These are phyloP conservation scores for Hydropsyche betteni DNA, from an alignment of 2,888 invertebrate species.

Conservation along the genomic window DNA sequence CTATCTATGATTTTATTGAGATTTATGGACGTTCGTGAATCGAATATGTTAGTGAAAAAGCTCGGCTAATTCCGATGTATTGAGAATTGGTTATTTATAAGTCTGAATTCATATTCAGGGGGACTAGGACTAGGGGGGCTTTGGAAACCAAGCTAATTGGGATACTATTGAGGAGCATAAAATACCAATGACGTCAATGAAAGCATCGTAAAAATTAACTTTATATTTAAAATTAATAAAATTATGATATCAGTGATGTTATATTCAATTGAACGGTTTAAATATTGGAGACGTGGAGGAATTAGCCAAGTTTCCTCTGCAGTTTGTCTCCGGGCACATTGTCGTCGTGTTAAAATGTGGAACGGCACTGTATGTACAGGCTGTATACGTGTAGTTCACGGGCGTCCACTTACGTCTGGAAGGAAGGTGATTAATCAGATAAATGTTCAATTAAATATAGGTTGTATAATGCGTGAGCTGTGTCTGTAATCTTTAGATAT, in stretches of 20 bases:
- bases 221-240: too few species aligned
- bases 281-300: too few species aligned
- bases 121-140: not conserved
- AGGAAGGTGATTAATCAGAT: constrained; percentile 9
- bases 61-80: too few species aligned
- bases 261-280: too few species aligned
- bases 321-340: not conserved
- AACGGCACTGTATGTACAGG: not conserved
- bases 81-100: not conserved
- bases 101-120: too few species aligned
- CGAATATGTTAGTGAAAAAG: not conserved
- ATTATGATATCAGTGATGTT: too few species aligned
- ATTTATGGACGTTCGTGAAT: constrained; percentile 21
- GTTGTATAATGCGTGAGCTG: constrained; percentile 5
- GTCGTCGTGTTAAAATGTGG: constrained; percentile 15
- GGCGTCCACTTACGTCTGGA: constrained; percentile 6
- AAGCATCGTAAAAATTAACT: too few species aligned
- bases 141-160: too few species aligned
- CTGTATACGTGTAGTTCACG: constrained; percentile 20
- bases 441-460: not conserved
- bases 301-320: too few species aligned
- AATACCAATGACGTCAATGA: too few species aligned
- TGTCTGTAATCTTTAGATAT: not conserved
- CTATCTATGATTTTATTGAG: constrained; percentile 16
- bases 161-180: too few species aligned